Evolutionary conservation across 2,113 vertebrate species (phyloP).

Genomic region (Rhea americana): DNA sequence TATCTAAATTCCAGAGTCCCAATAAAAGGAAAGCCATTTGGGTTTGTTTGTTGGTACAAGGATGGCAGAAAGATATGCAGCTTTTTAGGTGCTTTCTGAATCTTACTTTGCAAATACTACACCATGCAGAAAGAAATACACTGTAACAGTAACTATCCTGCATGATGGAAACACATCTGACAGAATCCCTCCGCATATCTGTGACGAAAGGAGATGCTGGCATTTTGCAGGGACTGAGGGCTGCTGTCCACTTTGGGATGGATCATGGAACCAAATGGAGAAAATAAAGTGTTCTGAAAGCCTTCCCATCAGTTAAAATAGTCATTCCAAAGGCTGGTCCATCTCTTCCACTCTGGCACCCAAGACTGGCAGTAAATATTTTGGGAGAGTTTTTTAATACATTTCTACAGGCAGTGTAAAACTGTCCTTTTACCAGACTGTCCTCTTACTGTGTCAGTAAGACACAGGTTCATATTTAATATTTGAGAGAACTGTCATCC

Average conservation of each 20-base stretch:
- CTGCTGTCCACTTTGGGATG: not conserved
- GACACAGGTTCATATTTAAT: not conserved
- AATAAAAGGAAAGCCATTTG: not conserved
- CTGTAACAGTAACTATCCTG: not conserved
- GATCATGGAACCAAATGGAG: fast-evolving
- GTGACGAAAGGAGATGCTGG: fast-evolving
- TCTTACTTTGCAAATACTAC: not conserved
- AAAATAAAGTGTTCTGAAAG: not conserved
- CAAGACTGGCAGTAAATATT: fast-evolving
- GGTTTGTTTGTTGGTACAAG: not conserved
- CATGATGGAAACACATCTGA: not conserved
- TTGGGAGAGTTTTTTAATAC: not conserved
- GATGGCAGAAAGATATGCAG: not conserved
- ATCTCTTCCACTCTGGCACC: not conserved
- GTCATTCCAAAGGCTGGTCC: not conserved
- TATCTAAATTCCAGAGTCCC: not conserved
- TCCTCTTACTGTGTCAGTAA: not conserved
- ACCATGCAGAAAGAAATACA: not conserved
- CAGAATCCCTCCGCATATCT: fast-evolving
- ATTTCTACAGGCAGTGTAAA: not conserved
- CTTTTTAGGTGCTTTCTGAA: not conserved
- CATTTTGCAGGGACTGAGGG: not conserved
- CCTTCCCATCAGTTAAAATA: not conserved
- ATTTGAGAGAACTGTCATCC: not conserved
- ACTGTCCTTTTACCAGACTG: not conserved